These are phyloP conservation scores for Cosmia pyralina DNA, from an alignment of 2,888 invertebrate genomes.

Conservation along the genomic window DNA sequence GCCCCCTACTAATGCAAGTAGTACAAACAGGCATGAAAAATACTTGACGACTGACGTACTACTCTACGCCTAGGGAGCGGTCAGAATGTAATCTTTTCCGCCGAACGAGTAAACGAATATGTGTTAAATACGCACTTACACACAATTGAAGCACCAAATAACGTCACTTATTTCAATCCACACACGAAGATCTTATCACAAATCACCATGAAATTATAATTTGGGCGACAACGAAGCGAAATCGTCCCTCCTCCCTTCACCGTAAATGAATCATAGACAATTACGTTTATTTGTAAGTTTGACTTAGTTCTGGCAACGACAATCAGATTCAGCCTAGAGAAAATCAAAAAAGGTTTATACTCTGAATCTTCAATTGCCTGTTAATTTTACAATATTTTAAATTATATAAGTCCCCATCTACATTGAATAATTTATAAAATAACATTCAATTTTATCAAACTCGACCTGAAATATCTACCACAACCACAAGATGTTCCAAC, in stretches of 20 bases:
- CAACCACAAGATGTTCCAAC: neutral
- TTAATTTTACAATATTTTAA: no score
- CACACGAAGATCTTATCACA: slow-evolving; percentile 78
- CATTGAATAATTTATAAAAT: neutral
- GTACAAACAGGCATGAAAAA: slow-evolving; percentile 89
- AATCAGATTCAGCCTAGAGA: slow-evolving; percentile 41
- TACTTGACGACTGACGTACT: slow-evolving; percentile 87
- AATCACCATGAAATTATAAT: slow-evolving; percentile 83
- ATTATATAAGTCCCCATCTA: neutral
- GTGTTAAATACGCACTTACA: slow-evolving; percentile 75
- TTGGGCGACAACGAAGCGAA: slow-evolving; percentile 89
- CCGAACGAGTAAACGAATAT: slow-evolving; percentile 70
- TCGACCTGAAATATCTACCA: neutral
- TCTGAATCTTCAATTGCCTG: neutral
- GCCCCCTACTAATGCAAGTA: slow-evolving; percentile 85
- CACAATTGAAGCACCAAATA: slow-evolving; percentile 77
- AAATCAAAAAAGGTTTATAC: neutral
- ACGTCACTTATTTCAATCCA: slow-evolving; percentile 81
- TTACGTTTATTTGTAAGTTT: slow-evolving; percentile 53
- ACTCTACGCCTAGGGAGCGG: slow-evolving; percentile 87
- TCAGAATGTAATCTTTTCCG: slow-evolving; percentile 83
- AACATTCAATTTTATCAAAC: no score
- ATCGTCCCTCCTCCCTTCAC: slow-evolving; percentile 87
- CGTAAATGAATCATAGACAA: slow-evolving; percentile 85
- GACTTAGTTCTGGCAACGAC: slow-evolving; percentile 50